Base-by-base conservation (phyloP, 1,140 invertebrate species). In the Coelopa frigida region DNA sequence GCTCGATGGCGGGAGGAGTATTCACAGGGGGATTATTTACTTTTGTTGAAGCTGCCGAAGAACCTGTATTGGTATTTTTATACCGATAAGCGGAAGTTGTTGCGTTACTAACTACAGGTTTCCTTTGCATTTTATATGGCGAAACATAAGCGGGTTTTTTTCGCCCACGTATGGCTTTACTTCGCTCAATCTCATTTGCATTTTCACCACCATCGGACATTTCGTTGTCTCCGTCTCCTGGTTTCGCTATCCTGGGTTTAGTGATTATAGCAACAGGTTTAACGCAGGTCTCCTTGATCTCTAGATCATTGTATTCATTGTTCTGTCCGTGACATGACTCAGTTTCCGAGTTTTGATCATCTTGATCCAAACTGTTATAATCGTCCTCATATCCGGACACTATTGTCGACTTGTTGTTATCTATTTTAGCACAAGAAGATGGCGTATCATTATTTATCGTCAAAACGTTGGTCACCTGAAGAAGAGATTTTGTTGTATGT, bases 151-250 rank as follows among this genome's bases (percentile, higher is more conserved):
- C 68, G 0, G 81, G 76, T 61, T 85, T 90, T 55, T 87, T 80
- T 37, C 84, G 70, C 0, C 88, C 89, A 39, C 88, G 73, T 22
- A 94, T 79, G 2, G 68, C 75, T 68, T 90, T 91, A 0, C 75
- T 36, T n/a, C 29, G 24, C 10, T 26, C 36, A n/a, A n/a, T n/a
- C 38, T 24, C 15, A 18, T 18, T 23, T 18, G 15, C 41, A n/a
- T 24, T 29, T 44, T 45, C 14, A 24, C n/a, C n/a, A n/a, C n/a
- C n/a, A n/a, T n/a, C 27, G 12, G 39, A 2, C 24, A 33, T 22
- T 21, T 33, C 17, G 14, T 41, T 20, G 11, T 11, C 27, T n/a
- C n/a, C 41, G 11, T 17, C 23, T 17, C 17, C 38, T 33, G 3
- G 40, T 42, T 31, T 48, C 46, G 7, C 24, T 31, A 29, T 41